Evolutionary conservation across 2,888 invertebrate species (phyloP).

Genomic region (Parapristionchus giblindavisi): DNA sequence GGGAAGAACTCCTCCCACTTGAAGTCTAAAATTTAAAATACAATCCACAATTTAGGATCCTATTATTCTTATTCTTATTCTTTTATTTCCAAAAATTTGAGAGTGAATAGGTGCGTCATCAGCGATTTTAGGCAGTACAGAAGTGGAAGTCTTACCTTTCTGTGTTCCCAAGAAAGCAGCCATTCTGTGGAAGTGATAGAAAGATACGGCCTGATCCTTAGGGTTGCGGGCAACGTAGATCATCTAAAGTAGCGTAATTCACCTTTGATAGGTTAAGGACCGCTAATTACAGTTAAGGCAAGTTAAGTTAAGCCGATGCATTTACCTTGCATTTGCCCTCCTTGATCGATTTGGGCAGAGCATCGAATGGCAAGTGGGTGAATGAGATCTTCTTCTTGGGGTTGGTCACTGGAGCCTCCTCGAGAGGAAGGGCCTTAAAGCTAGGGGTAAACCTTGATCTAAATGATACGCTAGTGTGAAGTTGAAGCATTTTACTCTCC

Average conservation of each 20-base stretch:
- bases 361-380: conserved; percentile 47
- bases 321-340: conserved; percentile 37
- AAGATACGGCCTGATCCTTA: conserved; percentile 72
- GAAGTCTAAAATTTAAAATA: conserved; percentile 62
- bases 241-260: too few species aligned
- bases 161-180: conserved; percentile 68
- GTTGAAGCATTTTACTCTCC: too few species aligned
- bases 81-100: too few species aligned
- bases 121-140: too few species aligned
- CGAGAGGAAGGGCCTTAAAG: too few species aligned
- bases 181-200: conserved; percentile 70
- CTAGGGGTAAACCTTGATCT: too few species aligned
- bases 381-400: conserved; percentile 34
- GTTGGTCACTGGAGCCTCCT: background rate
- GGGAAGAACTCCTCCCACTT: conserved; percentile 70
- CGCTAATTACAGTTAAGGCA: too few species aligned
- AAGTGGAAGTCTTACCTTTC: conserved; percentile 6
- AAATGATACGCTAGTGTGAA: too few species aligned
- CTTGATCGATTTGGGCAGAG: conserved; percentile 39
- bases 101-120: too few species aligned
- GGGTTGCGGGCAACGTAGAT: conserved; percentile 72
- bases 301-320: background rate
- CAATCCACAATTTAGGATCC: too few species aligned
- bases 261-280: too few species aligned
- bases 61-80: too few species aligned